phyloP scores from a whole-genome alignment of 1,140 invertebrate species.

The Hylyphantes graminicola region DNA sequence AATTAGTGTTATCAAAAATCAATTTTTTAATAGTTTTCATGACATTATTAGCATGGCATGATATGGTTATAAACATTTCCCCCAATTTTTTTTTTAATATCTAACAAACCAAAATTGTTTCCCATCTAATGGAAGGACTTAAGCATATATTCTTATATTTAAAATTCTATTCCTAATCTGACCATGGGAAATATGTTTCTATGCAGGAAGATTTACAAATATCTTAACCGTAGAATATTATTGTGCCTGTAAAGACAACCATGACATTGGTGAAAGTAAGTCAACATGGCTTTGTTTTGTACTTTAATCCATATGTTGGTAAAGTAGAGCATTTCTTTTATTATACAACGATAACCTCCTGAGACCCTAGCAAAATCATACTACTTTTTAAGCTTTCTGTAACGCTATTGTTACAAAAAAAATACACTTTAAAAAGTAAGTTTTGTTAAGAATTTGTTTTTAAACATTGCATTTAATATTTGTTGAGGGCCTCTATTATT shows the following conservation, averaged over 20 bases:
- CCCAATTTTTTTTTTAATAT: background rate
- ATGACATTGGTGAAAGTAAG: slow-evolving; percentile 54
- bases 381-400: too few species aligned
- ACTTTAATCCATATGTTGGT: slow-evolving; percentile 39
- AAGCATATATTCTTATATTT: slow-evolving; percentile 49
- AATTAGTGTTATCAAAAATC: too few species aligned
- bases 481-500: too few species aligned
- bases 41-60: too few species aligned
- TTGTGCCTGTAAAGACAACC: slow-evolving; percentile 54
- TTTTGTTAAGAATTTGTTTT: too few species aligned
- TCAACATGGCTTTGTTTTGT: slow-evolving; percentile 45
- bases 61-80: too few species aligned
- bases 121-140: slow-evolving; percentile 49
- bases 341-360: too few species aligned
- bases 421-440: too few species aligned
- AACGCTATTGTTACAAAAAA: too few species aligned
- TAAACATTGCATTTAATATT: too few species aligned
- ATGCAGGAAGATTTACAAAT: slow-evolving; percentile 59
- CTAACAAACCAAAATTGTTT: slow-evolving; percentile 26
- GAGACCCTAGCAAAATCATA: too few species aligned
- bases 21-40: too few species aligned
- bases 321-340: slow-evolving; percentile 31
- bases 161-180: slow-evolving; percentile 54
- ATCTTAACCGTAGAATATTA: slow-evolving; percentile 60
- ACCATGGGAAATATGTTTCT: slow-evolving; percentile 59